Evolutionary conservation across 2,113 vertebrate genomes (phyloP).

Genomic region (Stictonetta naevosa): DNA sequence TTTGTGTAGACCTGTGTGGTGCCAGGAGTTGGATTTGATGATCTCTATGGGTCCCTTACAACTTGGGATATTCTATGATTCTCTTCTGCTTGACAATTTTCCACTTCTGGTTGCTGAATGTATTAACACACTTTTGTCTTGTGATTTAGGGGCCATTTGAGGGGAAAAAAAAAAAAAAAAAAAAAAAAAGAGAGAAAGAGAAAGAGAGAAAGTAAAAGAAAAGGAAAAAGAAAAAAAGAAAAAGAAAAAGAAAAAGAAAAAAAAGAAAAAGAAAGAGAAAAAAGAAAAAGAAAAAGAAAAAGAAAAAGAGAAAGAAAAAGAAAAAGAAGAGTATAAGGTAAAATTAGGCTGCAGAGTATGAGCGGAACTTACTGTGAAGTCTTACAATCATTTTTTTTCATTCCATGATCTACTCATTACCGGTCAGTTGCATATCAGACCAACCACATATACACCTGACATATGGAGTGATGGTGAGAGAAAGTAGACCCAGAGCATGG

Average conservation of each 20-base stretch:
- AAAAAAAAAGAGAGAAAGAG: too few relatives aligned
- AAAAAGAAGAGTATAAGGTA: not conserved
- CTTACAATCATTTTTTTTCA: not conserved
- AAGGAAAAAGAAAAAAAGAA: not conserved
- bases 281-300: not conserved
- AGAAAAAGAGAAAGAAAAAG: not conserved
- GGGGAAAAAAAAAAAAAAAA: not conserved
- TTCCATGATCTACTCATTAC: not conserved
- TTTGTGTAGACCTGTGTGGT: not conserved
- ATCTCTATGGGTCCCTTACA: not conserved
- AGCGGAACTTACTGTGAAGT: not conserved
- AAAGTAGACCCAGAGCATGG: not conserved
- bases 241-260: too few relatives aligned
- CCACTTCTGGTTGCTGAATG: not conserved
- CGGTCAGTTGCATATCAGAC: not conserved
- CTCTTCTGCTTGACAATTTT: not conserved
- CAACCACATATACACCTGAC: accelerated
- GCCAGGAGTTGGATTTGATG: not conserved
- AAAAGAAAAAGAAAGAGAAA: not conserved
- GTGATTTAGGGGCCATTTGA: not conserved
- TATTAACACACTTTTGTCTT: not conserved
- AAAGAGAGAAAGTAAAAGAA: too few relatives aligned
- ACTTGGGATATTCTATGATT: not conserved
- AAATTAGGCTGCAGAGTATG: not conserved
- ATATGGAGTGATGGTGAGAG: not conserved